A percentile compares a stretch with the other conserved stretches of the same genome.
Conservation (phyloP, 2,888 invertebrate genomes). For the Diarsia rubi region DNA sequence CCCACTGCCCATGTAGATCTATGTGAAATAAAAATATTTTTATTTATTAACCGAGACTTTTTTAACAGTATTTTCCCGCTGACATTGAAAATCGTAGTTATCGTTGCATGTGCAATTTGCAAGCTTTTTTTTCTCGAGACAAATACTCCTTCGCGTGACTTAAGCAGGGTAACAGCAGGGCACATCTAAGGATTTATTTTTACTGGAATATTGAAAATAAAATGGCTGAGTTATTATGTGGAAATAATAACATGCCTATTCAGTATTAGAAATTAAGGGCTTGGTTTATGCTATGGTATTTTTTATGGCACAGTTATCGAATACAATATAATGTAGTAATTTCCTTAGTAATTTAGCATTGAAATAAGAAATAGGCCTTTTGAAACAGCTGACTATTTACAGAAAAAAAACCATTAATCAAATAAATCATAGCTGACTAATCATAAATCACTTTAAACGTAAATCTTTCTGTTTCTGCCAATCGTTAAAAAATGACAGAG, state of each 20-base stretch:
- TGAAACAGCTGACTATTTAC: not conserved
- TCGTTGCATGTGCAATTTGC: not conserved
- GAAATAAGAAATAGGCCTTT: not conserved
- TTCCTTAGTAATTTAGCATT: not conserved
- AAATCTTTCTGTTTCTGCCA: not conserved
- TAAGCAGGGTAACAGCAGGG: not conserved
- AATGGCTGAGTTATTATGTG: not conserved
- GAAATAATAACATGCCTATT: conserved; percentile 20
- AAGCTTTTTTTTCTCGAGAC: not conserved
- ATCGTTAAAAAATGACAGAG: not conserved
- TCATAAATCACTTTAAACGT: not conserved
- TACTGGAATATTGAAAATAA: conserved; percentile 2
- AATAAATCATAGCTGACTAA: not conserved
- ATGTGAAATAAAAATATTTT: too few species aligned
- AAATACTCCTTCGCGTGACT: not conserved
- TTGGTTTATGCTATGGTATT: not conserved
- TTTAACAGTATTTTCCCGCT: not conserved
- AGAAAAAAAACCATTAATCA: not conserved
- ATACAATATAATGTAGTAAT: not conserved
- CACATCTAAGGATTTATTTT: not conserved
- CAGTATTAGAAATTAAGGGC: conserved; percentile 16
- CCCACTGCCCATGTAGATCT: too few species aligned
- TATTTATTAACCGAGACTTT: not conserved
- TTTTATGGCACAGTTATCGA: not conserved
- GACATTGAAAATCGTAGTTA: not conserved